Evolutionary conservation across 2,888 invertebrate genomes (phyloP), one percentile per base, ranked within the genome.

Genomic region (Pasiphila rectangulata): DNA sequence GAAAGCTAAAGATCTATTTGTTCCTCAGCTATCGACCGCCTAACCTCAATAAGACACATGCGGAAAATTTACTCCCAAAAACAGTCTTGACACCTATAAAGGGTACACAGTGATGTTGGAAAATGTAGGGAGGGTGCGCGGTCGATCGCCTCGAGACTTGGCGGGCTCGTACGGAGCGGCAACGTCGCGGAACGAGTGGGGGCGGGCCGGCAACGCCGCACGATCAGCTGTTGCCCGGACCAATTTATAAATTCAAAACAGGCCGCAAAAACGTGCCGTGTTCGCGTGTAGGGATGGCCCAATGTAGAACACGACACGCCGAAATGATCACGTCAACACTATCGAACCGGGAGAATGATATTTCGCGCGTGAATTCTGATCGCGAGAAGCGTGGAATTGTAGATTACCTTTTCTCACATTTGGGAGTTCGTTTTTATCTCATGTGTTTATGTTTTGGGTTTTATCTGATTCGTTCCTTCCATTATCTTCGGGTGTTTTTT

Each of bases 171-270:
- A 57, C 76, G 70, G 61, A 67, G 63, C 63, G 83, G 77, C 83
- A 83, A 81, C 83, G 63, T 46, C 69, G 76, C 59, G 59, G 54
- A 49, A 50, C 58, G 61, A 63, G 68, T 54, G 67, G 61, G 66
- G 61, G 65, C 52, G 54, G 59, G 56, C 62, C 60, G 72, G 78
- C 81, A 80, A 79, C 82, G 49, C 55, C 69, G 73, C 67, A 17
- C 77, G 72, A 85, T 86, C 86, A 86, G 86, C 86, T 86, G 86
- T 83, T 85, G 74, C 72, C 58, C 67, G 64, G 63, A 63, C 63
- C 67, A 67, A 66, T 72, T 75, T 76, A 76, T 78, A 80, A 74
- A 84, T 82, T 83, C 82, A 80, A 80, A 83, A 79, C 84, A 81
- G 79, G 78, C 74, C 66, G 75, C 69, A 73, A 74, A 75, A 78